Conservation (phyloP, 2,888 invertebrate species). For the Epinotia ramella region DNA sequence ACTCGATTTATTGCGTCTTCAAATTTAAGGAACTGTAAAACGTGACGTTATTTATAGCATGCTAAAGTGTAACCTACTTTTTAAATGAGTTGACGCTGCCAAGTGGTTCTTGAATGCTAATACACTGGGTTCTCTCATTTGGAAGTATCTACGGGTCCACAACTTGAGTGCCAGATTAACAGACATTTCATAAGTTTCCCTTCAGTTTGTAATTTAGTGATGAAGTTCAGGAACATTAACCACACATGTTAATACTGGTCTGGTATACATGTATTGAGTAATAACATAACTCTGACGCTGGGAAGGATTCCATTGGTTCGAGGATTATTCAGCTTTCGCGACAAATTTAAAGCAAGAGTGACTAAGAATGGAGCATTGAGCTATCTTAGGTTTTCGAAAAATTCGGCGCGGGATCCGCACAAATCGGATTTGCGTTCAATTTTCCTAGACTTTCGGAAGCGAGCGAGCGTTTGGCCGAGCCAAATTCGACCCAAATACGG, state of each 20-base stretch:
- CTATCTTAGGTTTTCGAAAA: constrained; percentile 64
- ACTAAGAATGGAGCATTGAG: constrained; percentile 59
- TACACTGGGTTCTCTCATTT: constrained; percentile 35
- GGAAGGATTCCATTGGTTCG: constrained; percentile 15
- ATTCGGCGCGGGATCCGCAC: constrained; percentile 66
- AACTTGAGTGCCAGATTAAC: constrained; percentile 51
- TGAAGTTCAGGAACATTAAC: constrained; percentile 51
- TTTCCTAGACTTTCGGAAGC: constrained; percentile 78
- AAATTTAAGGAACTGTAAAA: constrained; percentile 39
- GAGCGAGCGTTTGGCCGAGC: constrained; percentile 63
- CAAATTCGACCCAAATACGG: constrained; percentile 71
- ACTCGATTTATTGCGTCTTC: constrained; percentile 38
- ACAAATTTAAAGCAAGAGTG: constrained; percentile 41
- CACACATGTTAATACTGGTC: constrained; percentile 49
- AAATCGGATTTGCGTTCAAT: constrained; percentile 83
- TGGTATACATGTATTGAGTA: constrained; percentile 43
- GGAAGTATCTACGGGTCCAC: constrained; percentile 43
- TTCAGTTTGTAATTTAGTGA: constrained; percentile 57
- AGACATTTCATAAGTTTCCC: constrained; percentile 59
- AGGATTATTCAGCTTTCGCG: constrained; percentile 24
- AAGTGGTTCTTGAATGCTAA: constrained; percentile 37
- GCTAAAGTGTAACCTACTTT: constrained; percentile 37
- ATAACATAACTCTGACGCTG: constrained; percentile 12
- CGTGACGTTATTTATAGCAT: constrained; percentile 40
- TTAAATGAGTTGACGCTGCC: constrained; percentile 17